Evolutionary conservation across 2,113 vertebrate genomes (phyloP).

Genomic region (Clarias batrachus): DNA sequence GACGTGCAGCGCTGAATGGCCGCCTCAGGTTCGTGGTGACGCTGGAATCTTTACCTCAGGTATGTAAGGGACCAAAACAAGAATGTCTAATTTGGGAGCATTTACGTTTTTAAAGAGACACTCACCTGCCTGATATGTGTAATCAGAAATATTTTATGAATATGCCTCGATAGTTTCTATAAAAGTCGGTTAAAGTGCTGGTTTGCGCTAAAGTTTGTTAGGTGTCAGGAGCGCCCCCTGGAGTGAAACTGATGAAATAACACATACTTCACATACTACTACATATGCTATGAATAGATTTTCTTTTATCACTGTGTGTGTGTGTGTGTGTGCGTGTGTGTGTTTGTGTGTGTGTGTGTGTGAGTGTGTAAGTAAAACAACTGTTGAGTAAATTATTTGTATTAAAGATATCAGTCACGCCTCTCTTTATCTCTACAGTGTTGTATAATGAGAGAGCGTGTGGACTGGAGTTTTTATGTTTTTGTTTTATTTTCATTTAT

Average conservation of each 20-base stretch:
- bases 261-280: neutral
- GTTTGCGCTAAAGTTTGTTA: neutral
- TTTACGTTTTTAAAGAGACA: neutral
- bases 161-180: neutral
- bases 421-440: too few relatives aligned
- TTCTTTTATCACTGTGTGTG: neutral
- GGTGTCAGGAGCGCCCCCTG: conserved; percentile 11
- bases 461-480: neutral
- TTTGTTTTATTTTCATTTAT: neutral
- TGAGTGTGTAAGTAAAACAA: neutral
- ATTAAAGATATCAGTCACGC: too few relatives aligned
- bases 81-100: neutral
- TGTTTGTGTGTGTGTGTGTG: neutral
- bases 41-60: neutral
- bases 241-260: neutral
- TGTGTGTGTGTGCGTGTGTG: conserved; percentile 4
- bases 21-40: neutral
- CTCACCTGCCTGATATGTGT: too few relatives aligned
- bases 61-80: neutral
- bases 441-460: neutral
- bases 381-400: too few relatives aligned
- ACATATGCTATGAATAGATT: neutral
- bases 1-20: neutral
- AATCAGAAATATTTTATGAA: neutral
- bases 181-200: neutral